phyloP scores from a whole-genome alignment of 2,113 vertebrate genomes.

The Falcunculus frontatus region DNA sequence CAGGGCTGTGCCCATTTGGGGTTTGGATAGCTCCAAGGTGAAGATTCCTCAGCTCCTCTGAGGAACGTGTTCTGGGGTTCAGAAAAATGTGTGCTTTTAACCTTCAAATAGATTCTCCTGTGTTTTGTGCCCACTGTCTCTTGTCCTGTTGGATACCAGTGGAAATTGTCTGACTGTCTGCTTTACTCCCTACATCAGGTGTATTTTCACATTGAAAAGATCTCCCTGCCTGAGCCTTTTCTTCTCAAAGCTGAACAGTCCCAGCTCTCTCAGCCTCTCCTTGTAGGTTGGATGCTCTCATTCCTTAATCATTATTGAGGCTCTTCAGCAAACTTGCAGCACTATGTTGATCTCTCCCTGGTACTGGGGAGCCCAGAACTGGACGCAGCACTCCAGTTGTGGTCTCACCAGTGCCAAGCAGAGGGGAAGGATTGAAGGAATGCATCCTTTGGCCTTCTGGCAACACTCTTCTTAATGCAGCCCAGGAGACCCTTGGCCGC shows the following conservation, averaged over 20 bases:
- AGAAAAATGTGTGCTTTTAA: background rate
- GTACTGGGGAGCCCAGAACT: background rate
- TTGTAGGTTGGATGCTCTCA: background rate
- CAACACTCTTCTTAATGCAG: background rate
- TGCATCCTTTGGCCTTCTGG: background rate
- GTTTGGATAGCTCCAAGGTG: background rate
- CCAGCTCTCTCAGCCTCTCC: background rate
- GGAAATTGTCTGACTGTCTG: background rate
- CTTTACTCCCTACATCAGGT: background rate
- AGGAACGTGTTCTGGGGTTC: background rate
- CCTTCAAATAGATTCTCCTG: background rate
- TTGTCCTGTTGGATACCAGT: background rate
- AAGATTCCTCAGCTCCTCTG: background rate
- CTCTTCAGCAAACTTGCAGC: background rate
- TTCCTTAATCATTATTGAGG: background rate
- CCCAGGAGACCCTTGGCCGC: background rate
- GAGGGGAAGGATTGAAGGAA: background rate
- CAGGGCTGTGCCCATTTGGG: background rate
- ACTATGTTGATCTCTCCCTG: background rate
- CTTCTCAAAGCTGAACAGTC: background rate
- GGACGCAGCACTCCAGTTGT: background rate
- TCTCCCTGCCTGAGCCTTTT: background rate
- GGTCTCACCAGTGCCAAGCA: background rate
- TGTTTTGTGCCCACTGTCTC: background rate
- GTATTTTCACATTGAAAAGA: background rate